These are phyloP conservation scores for Gila orcuttii DNA, from an alignment of 2,113 vertebrate genomes.

Conservation along the genomic window DNA sequence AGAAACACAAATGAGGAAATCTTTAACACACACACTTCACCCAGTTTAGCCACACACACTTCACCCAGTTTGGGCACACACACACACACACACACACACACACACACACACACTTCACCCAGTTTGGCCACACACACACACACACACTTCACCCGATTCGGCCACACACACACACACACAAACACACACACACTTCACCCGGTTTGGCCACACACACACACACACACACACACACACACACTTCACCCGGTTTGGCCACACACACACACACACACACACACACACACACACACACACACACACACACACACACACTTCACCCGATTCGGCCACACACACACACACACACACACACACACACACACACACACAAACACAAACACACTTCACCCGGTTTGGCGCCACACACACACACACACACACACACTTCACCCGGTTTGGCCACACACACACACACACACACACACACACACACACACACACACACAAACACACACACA, in stretches of 20 bases:
- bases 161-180: neutral
- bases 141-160: neutral
- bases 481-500: conserved; percentile 24
- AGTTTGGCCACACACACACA: neutral
- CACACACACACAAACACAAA: neutral
- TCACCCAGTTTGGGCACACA: neutral
- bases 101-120: neutral
- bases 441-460: neutral
- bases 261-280: conserved; percentile 13
- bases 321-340: neutral
- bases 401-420: neutral
- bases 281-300: neutral
- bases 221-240: neutral
- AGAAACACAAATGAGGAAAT: conserved; percentile 42
- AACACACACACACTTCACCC: neutral
- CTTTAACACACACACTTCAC: neutral
- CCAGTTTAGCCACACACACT: no score
- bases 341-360: neutral
- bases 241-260: no score
- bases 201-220: neutral
- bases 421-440: neutral
- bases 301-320: neutral
- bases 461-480: neutral
- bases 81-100: conserved; percentile 16
- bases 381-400: no score